Evolutionary conservation across 2,888 invertebrate species (phyloP), one percentile per base, ranked within the genome.

Genomic region (Lapara coniferarum): DNA sequence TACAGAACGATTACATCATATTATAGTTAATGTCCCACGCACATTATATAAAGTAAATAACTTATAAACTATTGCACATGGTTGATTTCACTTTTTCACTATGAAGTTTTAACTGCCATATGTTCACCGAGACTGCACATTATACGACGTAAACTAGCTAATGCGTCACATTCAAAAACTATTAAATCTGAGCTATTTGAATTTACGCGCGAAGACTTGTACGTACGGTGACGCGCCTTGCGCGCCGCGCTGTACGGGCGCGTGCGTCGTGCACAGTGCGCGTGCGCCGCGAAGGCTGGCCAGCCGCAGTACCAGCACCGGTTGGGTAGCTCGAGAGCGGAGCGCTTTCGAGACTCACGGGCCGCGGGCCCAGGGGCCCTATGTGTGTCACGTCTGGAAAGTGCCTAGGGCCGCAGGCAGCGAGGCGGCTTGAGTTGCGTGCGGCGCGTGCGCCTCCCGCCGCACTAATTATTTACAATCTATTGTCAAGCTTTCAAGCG

Each of bases 11-110:
- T 75, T 77, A 73, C 73, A 78, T 72, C 63, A 46, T 63, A 63
- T 63, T 19, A n/a, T n/a, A n/a, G 49, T 5, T 63, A 63, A 63
- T 63, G 63, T 63, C 63, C 70, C 73, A 82, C 81, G 82, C 77
- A 81, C 86, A 82, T 86, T 81, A 81, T 83, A 83, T 77, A 88
- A 87, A 83, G 85, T 81, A 85, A 85, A 85, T 77, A 85, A 84
- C 85, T 86, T 89, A 87, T 81, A 76, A 75, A 13, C 86, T 88
- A 88, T 71, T 71, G 70, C 71, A 72, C 79, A 80, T 80, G 79
- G 16, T 63, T 63, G 63, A 63, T 63, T 63, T 63, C 63, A 63
- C 63, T 63, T 63, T n/a, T 63, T 63, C 63, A 63, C 63, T 63
- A 63, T 63, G 52, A 10, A 69, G 63, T 44, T 55, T 59, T 46